These are phyloP conservation scores for Trochalopteron elliotii DNA, from an alignment of 2,113 vertebrate species.

Conservation along the genomic window DNA sequence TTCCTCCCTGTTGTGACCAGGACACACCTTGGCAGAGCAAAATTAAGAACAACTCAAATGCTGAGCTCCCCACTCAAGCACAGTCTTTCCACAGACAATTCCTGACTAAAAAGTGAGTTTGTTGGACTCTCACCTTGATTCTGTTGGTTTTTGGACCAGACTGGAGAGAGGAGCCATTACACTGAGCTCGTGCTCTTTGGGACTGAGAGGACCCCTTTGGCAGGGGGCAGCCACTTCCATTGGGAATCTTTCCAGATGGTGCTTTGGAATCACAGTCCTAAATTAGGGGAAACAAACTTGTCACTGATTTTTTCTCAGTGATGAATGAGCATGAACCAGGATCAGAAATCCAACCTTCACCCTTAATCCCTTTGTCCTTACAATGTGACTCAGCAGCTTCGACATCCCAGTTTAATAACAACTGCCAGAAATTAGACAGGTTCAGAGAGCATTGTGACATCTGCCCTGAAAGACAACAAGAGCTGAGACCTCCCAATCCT, in stretches of 20 bases:
- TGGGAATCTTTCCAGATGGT: conserved; percentile 22
- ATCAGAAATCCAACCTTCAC: background rate
- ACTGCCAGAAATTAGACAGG: background rate
- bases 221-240: conserved; percentile 32
- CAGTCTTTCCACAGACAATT: background rate
- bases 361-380: background rate
- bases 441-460: background rate
- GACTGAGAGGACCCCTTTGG: background rate
- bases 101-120: background rate
- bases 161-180: conserved; percentile 52
- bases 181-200: conserved; percentile 32
- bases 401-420: background rate
- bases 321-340: background rate
- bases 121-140: conserved; percentile 56
- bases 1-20: background rate
- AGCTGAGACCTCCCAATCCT: background rate
- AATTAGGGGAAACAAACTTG: background rate
- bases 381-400: background rate
- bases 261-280: conserved; percentile 49
- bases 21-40: background rate
- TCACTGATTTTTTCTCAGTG: background rate
- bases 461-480: background rate
- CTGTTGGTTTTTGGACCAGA: conserved; percentile 13
- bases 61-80: background rate
- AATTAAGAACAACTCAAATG: background rate